These are phyloP conservation scores for Coendou prehensilis DNA, from an alignment of 2,797 vertebrate genomes.

Conservation along the genomic window DNA sequence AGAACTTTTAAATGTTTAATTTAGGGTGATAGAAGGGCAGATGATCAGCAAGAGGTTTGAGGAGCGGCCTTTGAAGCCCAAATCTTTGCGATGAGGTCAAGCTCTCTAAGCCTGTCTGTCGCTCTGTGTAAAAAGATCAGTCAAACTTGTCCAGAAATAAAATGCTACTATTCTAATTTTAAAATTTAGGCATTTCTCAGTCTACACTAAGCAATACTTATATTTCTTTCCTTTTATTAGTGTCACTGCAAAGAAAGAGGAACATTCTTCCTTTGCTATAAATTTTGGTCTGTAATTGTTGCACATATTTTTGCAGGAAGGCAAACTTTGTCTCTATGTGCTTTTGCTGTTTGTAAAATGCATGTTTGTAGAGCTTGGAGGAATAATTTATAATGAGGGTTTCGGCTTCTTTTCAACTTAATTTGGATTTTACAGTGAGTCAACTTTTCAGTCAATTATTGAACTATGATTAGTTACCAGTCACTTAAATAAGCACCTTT, in stretches of 20 bases:
- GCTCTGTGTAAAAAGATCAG: constrained; percentile 83
- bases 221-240: constrained; percentile 84
- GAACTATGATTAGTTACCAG: constrained; percentile 86
- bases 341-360: constrained; percentile 79
- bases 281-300: constrained; percentile 84
- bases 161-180: constrained; percentile 82
- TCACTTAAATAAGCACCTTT: constrained; percentile 89
- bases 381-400: constrained; percentile 84
- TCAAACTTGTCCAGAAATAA: constrained; percentile 86
- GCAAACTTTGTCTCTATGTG: constrained; percentile 83
- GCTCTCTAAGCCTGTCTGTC: constrained; percentile 79
- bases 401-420: constrained; percentile 81
- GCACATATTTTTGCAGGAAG: constrained; percentile 81
- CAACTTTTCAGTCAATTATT: constrained; percentile 88
- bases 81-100: constrained; percentile 85
- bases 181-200: constrained; percentile 83
- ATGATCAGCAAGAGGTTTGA: constrained; percentile 88
- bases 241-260: constrained; percentile 78
- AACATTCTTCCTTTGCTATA: constrained; percentile 80
- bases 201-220: constrained; percentile 81
- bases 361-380: constrained; percentile 80
- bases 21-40: constrained; percentile 87
- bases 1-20: constrained; percentile 89
- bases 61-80: constrained; percentile 86
- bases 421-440: constrained; percentile 87